A percentile compares a stretch with the other conserved stretches of the same genome.
These are phyloP conservation scores for Heliconius hortense DNA, from an alignment of 2,888 invertebrate genomes.

Conservation along the genomic window DNA sequence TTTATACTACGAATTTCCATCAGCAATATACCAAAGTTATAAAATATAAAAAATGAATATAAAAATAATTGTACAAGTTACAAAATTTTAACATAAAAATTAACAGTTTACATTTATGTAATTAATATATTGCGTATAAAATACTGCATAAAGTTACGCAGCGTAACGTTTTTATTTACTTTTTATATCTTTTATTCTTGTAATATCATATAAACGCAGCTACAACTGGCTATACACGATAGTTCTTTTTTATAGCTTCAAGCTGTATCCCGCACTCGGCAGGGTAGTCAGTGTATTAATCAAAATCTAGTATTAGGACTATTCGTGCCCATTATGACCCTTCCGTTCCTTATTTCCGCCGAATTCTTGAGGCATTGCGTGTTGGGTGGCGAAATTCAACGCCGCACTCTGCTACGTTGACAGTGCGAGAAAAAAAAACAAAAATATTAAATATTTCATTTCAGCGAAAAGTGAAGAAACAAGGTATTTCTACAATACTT, in stretches of 20 bases:
- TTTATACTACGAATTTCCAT: no score
- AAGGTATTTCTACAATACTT: no score
- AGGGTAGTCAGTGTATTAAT: neutral
- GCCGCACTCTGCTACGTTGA: no score
- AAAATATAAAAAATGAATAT: neutral
- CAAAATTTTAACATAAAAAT: neutral
- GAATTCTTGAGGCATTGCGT: no score
- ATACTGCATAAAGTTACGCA: constrained; percentile 3
- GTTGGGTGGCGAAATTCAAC: no score
- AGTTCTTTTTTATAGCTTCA: neutral
- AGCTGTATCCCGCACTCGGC: neutral
- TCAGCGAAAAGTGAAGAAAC: no score
- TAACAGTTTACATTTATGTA: neutral
- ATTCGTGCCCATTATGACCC: neutral
- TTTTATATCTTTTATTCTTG: neutral
- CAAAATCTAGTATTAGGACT: neutral
- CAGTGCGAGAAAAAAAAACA: no score
- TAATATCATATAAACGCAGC: neutral
- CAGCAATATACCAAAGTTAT: no score
- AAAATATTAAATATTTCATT: no score
- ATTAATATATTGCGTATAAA: constrained; percentile 15
- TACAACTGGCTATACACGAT: no score
- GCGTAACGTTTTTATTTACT: neutral
- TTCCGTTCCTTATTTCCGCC: neutral
- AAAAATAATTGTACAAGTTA: neutral